Evolutionary conservation across 2,888 invertebrate genomes (phyloP).

Genomic region (Pollenia griseotomentosa): DNA sequence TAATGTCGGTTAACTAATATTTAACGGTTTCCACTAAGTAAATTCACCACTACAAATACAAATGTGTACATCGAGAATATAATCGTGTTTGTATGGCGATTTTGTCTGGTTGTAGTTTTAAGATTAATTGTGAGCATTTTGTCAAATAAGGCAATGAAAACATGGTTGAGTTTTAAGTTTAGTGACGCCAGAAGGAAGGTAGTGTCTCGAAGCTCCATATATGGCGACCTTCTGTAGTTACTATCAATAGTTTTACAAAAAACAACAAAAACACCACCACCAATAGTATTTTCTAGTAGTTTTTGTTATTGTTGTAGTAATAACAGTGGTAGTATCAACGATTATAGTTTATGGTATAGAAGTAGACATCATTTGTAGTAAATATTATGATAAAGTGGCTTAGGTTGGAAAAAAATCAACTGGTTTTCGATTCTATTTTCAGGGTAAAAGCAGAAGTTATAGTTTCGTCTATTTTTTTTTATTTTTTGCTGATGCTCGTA

Average conservation of each 20-base stretch:
- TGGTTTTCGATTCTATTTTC: constrained; percentile 56
- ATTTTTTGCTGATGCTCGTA: constrained; percentile 2
- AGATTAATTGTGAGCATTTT: constrained; percentile 71
- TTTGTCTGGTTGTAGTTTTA: constrained; percentile 43
- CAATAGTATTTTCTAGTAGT: constrained; percentile 13
- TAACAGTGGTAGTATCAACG: not conserved
- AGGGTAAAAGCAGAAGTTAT: constrained; percentile 61
- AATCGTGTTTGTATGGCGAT: constrained; percentile 5
- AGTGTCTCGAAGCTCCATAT: constrained; percentile 67
- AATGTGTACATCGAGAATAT: not conserved
- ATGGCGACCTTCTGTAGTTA: constrained; percentile 64
- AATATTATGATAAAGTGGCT: not conserved
- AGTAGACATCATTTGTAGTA: constrained; percentile 23
- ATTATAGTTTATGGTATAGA: not conserved
- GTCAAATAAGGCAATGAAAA: constrained; percentile 72
- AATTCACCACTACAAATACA: not conserved
- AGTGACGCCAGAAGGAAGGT: constrained; percentile 71
- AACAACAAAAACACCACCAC: constrained; percentile 17
- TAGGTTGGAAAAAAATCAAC: constrained; percentile 44
- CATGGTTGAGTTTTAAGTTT: constrained; percentile 67
- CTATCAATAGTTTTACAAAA: constrained; percentile 51
- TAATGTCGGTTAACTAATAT: constrained; percentile 4
- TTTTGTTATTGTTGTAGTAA: not conserved
- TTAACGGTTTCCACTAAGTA: constrained; percentile 23
- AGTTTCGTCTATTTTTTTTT: not conserved